Conservation (phyloP, 1,140 invertebrate genomes). For the Danaus melanippus region DNA sequence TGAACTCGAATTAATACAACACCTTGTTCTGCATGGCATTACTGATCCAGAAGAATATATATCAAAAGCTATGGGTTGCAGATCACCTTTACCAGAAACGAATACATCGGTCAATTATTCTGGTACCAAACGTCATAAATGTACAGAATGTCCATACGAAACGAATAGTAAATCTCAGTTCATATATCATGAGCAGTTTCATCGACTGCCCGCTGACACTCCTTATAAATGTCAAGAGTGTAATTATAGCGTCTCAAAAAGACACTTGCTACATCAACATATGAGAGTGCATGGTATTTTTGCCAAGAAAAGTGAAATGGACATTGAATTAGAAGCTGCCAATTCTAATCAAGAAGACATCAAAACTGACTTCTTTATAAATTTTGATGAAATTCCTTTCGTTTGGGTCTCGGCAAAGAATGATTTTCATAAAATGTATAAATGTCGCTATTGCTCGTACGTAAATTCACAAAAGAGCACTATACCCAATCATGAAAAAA, state of each 20-base stretch:
- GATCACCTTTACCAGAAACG: constrained; percentile 42
- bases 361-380: constrained; percentile 27
- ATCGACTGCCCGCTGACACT: constrained; percentile 78
- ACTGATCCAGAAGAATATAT: constrained; percentile 66
- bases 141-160: constrained; percentile 83
- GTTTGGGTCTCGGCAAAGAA: constrained; percentile 83
- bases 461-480: constrained; percentile 84
- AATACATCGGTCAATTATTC: constrained; percentile 11
- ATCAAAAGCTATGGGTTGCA: constrained; percentile 54
- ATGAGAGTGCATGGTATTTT: constrained; percentile 81
- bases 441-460: constrained; percentile 88
- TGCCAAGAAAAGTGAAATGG: constrained; percentile 48
- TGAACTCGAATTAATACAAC: constrained; percentile 62
- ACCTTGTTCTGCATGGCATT: constrained; percentile 60
- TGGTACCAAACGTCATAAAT: constrained; percentile 76
- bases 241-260: constrained; percentile 86
- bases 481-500: constrained; percentile 88
- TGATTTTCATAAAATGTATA: constrained; percentile 86
- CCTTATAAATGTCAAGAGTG: constrained; percentile 86
- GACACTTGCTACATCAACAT: constrained; percentile 85
- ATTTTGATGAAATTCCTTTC: constrained; percentile 72
- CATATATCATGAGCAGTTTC: constrained; percentile 89
- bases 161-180: constrained; percentile 88
- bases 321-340: constrained; percentile 39
- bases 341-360: constrained; percentile 25